A percentile compares a stretch with the other conserved stretches of the same genome.
phyloP scores from a whole-genome alignment of 1,140 invertebrate genomes.

The Triops cancriformis region DNA sequence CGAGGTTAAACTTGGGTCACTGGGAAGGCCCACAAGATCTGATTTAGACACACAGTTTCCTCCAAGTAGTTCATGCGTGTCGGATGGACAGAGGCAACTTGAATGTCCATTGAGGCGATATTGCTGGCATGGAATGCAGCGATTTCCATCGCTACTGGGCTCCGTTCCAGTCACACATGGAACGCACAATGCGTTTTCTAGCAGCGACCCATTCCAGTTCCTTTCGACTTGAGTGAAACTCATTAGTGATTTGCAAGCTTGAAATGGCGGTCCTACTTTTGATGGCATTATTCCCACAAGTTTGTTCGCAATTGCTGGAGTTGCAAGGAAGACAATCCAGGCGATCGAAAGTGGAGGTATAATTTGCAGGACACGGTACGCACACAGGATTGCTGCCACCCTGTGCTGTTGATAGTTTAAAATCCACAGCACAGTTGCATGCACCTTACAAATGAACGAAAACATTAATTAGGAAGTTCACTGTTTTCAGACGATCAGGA shows the following conservation, averaged over 20 bases:
- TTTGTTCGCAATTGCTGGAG: neutral
- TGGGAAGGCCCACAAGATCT: constrained; percentile 35
- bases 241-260: neutral
- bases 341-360: neutral
- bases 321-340: neutral
- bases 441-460: neutral
- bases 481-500: too few relatives aligned
- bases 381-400: neutral
- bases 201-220: constrained; percentile 39
- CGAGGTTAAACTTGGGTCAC: constrained; percentile 37
- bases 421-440: neutral
- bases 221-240: constrained; percentile 39
- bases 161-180: constrained; percentile 41
- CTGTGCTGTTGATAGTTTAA: neutral
- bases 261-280: neutral
- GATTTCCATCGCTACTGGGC: constrained; percentile 37
- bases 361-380: neutral
- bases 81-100: neutral
- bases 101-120: neutral
- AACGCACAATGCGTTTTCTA: constrained; percentile 39
- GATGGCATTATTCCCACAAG: neutral
- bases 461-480: too few relatives aligned
- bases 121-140: neutral
- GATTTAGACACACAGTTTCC: neutral
- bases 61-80: neutral